Evolutionary conservation across 2,797 vertebrate species (phyloP).

Genomic region (Sebastiscus albofasciatus): DNA sequence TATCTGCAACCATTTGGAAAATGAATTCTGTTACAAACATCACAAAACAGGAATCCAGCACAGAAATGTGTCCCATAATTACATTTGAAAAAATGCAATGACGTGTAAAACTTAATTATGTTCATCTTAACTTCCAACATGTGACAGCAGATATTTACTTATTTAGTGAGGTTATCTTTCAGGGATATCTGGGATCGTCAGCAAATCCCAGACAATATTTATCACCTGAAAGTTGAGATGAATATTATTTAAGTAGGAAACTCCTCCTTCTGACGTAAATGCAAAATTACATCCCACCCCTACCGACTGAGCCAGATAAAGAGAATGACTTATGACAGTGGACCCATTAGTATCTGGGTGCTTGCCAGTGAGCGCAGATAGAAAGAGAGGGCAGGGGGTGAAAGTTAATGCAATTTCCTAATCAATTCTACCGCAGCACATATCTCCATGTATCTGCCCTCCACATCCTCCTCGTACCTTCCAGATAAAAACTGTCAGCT

Average conservation of each 20-base stretch:
- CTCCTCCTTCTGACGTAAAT: not conserved
- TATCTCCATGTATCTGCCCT: constrained; percentile 62
- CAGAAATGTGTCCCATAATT: not conserved
- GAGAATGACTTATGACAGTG: constrained; percentile 66
- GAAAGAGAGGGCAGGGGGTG: constrained; percentile 32
- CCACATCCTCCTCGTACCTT: constrained; percentile 34
- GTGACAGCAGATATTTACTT: not conserved
- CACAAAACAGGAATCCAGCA: not conserved
- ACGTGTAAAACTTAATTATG: not conserved
- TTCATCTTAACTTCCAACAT: not conserved
- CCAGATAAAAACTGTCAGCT: constrained; percentile 37
- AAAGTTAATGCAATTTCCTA: constrained; percentile 79
- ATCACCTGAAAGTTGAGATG: not conserved
- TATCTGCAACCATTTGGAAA: not conserved
- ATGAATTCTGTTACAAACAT: not conserved
- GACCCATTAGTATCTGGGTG: constrained; percentile 74
- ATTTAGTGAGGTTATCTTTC: not conserved
- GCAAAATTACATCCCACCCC: not conserved
- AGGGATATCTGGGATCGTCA: not conserved
- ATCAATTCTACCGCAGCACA: constrained; percentile 67
- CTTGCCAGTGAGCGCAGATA: constrained; percentile 54
- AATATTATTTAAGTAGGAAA: not conserved
- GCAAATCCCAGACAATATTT: not conserved
- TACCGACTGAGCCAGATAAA: constrained; percentile 1
- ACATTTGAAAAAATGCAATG: not conserved